Conservation (phyloP, 1,140 invertebrate genomes). For the Drosophila aff. region DNA sequence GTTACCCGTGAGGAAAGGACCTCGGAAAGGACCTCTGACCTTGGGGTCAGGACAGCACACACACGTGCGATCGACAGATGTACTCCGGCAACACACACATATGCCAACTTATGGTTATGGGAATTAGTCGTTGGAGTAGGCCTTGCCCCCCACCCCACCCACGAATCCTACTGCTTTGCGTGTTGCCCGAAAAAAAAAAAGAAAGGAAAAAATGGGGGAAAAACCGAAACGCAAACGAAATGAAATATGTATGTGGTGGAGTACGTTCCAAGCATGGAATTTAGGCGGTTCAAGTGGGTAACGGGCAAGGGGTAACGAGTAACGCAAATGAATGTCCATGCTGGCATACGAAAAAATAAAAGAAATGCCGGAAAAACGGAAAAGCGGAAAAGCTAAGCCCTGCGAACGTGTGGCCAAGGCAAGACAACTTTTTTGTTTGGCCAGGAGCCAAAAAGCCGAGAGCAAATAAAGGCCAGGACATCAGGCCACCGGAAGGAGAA, state of each 20-base stretch:
- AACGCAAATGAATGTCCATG: constrained; percentile 46
- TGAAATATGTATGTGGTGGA: constrained; percentile 65
- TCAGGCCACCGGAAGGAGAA: constrained; percentile 10
- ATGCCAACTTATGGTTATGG: constrained; percentile 46
- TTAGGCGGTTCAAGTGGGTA: constrained; percentile 60
- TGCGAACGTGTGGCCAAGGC: constrained; percentile 44
- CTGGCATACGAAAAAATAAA: constrained; percentile 30
- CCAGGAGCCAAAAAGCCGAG: constrained; percentile 45
- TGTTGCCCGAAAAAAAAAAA: constrained; percentile 27
- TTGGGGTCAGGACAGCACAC: constrained; percentile 22
- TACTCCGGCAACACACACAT: constrained; percentile 25
- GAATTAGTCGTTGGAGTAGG: constrained; percentile 37
- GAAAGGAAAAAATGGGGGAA: constrained; percentile 5
- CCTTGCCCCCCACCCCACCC: neutral
- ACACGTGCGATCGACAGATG: constrained; percentile 63
- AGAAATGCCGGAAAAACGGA: constrained; percentile 20
- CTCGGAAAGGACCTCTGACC: constrained; percentile 29
- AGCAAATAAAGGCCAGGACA: constrained; percentile 43
- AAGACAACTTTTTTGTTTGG: constrained; percentile 55
- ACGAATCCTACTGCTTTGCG: constrained; percentile 43
- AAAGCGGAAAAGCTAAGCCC: constrained; percentile 30
- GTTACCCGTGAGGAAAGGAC: constrained; percentile 11
- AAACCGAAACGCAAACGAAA: constrained; percentile 60
- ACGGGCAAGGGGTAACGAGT: constrained; percentile 32
- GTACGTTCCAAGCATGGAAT: constrained; percentile 50